A percentile compares a stretch with the other conserved stretches of the same genome.
phyloP scores from a whole-genome alignment of 1,140 invertebrate genomes.

The Trissolcus basalis region DNA sequence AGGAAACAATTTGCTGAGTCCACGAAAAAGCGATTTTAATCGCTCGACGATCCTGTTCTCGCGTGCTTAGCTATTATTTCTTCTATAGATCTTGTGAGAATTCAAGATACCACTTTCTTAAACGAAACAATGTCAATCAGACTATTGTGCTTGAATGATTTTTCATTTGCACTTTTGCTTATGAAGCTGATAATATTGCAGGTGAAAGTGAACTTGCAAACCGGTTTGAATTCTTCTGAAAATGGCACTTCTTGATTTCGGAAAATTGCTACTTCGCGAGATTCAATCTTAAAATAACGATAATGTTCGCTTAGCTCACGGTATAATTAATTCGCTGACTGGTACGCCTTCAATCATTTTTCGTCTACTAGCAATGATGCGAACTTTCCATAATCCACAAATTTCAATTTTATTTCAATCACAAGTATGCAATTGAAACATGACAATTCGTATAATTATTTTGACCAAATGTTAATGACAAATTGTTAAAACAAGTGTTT shows the following conservation, averaged over 20 bases:
- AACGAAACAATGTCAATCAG: conserved; percentile 58
- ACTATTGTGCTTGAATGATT: conserved; percentile 51
- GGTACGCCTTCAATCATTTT: conserved; percentile 14
- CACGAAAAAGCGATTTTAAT: conserved; percentile 69
- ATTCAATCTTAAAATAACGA: conserved; percentile 48
- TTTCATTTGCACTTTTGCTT: conserved; percentile 42
- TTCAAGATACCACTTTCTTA: conserved; percentile 54
- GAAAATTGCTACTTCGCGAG: conserved; percentile 44
- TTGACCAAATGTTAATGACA: no score
- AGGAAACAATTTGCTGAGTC: conserved; percentile 61
- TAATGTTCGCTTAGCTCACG: conserved; percentile 32
- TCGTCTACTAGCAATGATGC: conserved; percentile 20
- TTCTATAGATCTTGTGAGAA: conserved; percentile 57
- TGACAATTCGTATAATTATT: no score
- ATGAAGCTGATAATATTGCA: conserved; percentile 50
- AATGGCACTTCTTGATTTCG: conserved; percentile 37
- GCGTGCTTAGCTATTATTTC: conserved; percentile 56
- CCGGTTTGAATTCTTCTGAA: conserved; percentile 35
- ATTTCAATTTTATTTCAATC: conserved; percentile 1
- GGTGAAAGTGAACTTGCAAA: conserved; percentile 48
- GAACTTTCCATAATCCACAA: conserved; percentile 31
- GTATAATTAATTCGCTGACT: conserved; percentile 35
- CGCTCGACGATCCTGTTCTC: conserved; percentile 58
- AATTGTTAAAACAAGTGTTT: no score
- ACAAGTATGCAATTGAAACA: no score